Conservation (phyloP, 2,888 invertebrate species). For the Eupithecia vulgata region DNA sequence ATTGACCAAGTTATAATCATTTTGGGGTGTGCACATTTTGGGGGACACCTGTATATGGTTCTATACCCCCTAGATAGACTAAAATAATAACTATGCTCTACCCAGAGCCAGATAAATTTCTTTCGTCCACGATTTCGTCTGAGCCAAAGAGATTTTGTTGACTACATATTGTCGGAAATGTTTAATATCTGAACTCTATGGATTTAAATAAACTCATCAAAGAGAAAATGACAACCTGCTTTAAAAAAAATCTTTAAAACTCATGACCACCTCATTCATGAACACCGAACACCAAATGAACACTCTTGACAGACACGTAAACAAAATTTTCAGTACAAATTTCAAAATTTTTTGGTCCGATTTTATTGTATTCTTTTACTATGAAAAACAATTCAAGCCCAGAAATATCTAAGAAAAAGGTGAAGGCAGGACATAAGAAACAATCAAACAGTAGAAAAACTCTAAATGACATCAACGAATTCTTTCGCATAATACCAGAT, state of each 20-base stretch:
- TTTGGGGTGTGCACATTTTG: too few relatives aligned
- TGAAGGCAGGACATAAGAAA: background rate
- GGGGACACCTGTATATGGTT: too few relatives aligned
- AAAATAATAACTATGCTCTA: too few relatives aligned
- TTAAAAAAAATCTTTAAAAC: background rate
- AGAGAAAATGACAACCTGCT: background rate
- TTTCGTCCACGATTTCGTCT: too few relatives aligned
- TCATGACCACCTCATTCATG: background rate
- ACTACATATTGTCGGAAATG: too few relatives aligned
- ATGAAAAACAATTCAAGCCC: background rate
- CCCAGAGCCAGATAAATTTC: too few relatives aligned
- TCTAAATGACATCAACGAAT: background rate
- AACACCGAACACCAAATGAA: background rate
- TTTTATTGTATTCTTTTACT: background rate
- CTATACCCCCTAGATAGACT: too few relatives aligned
- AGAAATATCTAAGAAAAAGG: background rate
- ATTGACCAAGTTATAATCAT: too few relatives aligned
- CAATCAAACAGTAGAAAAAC: background rate
- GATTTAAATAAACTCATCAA: background rate
- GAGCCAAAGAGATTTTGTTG: too few relatives aligned
- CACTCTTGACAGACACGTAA: conserved; percentile 8
- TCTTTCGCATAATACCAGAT: background rate
- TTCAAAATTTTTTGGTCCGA: conserved; percentile 27
- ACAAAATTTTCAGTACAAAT: conserved; percentile 43
- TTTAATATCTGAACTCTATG: background rate